phyloP scores from a whole-genome alignment of 2,797 vertebrate species.

The Paramormyrops hopkinsi region DNA sequence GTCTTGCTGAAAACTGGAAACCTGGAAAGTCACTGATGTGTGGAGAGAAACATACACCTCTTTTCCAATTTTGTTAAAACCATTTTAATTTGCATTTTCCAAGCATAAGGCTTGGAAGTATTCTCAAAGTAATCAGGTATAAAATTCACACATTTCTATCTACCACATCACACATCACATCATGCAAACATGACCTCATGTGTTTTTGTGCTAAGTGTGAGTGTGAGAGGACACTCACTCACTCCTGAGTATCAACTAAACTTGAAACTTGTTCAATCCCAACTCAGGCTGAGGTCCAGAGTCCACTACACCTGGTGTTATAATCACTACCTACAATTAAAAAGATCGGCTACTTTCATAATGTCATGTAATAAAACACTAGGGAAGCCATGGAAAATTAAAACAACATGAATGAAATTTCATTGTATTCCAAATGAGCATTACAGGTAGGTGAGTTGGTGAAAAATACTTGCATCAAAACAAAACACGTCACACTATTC shows the following conservation, averaged over 20 bases:
- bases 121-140: background rate
- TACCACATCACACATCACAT: background rate
- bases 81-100: background rate
- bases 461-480: background rate
- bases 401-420: background rate
- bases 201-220: background rate
- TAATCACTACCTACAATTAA: background rate
- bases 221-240: background rate
- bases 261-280: background rate
- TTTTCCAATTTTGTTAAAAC: background rate
- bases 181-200: background rate
- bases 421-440: background rate
- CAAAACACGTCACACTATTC: background rate
- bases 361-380: background rate
- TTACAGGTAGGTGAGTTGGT: background rate
- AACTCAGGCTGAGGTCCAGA: background rate
- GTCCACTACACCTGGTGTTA: background rate
- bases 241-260: background rate
- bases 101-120: background rate
- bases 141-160: background rate
- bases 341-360: background rate
- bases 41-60: background rate
- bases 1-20: background rate
- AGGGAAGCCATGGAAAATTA: background rate
- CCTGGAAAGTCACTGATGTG: background rate